These are phyloP conservation scores for Carollia perspicillata DNA, from an alignment of 2,113 vertebrate species.

Conservation along the genomic window DNA sequence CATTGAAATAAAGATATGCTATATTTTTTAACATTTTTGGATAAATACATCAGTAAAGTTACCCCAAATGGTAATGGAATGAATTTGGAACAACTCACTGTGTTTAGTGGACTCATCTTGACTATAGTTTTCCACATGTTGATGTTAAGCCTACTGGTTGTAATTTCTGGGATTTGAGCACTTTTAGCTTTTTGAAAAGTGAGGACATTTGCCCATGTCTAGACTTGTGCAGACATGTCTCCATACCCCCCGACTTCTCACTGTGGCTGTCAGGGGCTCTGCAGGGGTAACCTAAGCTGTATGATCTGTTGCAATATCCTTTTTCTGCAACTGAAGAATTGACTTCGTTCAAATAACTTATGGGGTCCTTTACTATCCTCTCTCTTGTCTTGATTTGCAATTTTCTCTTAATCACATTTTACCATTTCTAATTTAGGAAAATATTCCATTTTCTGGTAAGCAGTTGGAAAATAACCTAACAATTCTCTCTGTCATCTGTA, in stretches of 20 bases:
- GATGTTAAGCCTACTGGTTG: neutral
- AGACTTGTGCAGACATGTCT: neutral
- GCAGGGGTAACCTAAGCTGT: neutral
- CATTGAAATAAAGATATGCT: neutral
- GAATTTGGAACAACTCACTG: neutral
- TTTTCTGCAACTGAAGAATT: slow-evolving; percentile 4
- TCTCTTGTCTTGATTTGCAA: neutral
- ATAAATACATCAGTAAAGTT: neutral
- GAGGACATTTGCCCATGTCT: neutral
- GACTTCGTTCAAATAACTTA: slow-evolving; percentile 5
- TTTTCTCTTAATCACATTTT: slow-evolving; percentile 16
- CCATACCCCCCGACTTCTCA: neutral
- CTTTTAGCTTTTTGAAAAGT: neutral
- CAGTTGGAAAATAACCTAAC: neutral
- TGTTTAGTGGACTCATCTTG: neutral
- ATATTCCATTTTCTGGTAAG: slow-evolving; percentile 10
- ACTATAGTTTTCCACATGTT: neutral
- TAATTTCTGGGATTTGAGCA: neutral
- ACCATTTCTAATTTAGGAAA: slow-evolving; percentile 19
- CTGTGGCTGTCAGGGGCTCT: neutral
- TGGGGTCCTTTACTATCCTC: neutral
- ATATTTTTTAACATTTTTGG: neutral
- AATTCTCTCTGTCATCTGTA: neutral
- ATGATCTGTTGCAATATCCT: neutral
- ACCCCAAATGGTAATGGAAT: neutral